phyloP scores from a whole-genome alignment of 2,888 invertebrate species.

The Geophilus truncorum region DNA sequence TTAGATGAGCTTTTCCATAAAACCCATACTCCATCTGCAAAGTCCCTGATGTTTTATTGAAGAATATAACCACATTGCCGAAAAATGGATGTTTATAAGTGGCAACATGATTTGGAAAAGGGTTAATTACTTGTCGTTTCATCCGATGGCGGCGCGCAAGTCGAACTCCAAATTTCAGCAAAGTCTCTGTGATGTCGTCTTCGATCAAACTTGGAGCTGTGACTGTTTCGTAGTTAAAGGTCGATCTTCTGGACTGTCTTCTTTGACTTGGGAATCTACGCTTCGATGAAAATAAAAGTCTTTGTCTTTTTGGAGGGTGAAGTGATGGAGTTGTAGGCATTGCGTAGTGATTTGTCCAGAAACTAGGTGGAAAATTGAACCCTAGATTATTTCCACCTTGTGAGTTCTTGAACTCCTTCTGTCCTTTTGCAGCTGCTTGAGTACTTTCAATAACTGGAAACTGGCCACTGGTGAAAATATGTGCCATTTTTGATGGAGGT shows the following conservation, averaged over 20 bases:
- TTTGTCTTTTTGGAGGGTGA: not conserved
- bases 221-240: not conserved
- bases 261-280: not conserved
- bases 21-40: slow-evolving; percentile 37
- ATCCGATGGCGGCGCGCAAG: not conserved
- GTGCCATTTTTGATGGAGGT: not conserved
- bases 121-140: not conserved
- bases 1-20: slow-evolving; percentile 36
- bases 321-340: not conserved
- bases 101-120: slow-evolving; percentile 29
- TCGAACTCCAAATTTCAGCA: not conserved
- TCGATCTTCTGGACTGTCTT: not conserved
- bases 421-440: no score
- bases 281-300: not conserved
- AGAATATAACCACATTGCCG: slow-evolving; percentile 30
- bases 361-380: not conserved
- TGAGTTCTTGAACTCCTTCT: not conserved
- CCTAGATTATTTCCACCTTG: not conserved
- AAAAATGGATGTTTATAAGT: slow-evolving; percentile 35
- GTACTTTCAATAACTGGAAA: not conserved
- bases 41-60: slow-evolving; percentile 29
- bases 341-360: not conserved
- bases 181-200: not conserved
- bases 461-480: not conserved
- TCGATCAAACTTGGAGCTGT: not conserved